Evolutionary conservation across 2,797 vertebrate genomes (phyloP), one percentile per base, ranked within the genome.

Genomic region (Decapterus maruadsi): DNA sequence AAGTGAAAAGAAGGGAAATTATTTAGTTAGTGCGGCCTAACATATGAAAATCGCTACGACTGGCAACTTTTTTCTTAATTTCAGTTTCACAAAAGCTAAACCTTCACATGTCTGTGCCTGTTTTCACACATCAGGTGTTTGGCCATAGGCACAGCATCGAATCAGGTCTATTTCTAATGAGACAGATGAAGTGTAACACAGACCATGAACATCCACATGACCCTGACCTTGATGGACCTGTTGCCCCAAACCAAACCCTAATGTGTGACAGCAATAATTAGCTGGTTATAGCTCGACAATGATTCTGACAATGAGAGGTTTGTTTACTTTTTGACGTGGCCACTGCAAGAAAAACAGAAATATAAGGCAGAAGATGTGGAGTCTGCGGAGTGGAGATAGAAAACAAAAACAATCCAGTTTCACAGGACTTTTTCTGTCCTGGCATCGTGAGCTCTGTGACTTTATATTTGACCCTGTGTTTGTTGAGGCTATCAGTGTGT

Each of bases 401-500:
- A 38, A 59, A 13, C 31, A 48, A 40, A 38, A 59, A 13, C 31
- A 48, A 26, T 36, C 20, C 22, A 71, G 40, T 46, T 69, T 40
- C 43, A 58, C 20, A 61, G 43, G 16, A 26, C 43, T 8, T 60
- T 19, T 17, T 34, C 31, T 34, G 46, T 43, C 54, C 45, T 34
- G 38, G n/a, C 12, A 53, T 43, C 43, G 17, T 61, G 78, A 75
- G 70, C 75, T 60, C n/a, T 70, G 67, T 62, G 84, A 79, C 80
- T 85, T 89, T 87, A 59, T 74, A 54, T 89, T 82, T 87, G 87
- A 83, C 78, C 85, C 66, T 26, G 59, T 22, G 66, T 92, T 90
- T 87, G 88, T 86, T 90, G 74, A 88, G 83, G 77, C 64, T 84
- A 82, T 89, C 81, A 78, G 88, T 75, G 34, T 65, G 77, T 79